Percentiles rank a stretch among this genome's conserved stretches.
Conservation (phyloP, 2,797 vertebrate genomes). For the Tarsius wallacei region DNA sequence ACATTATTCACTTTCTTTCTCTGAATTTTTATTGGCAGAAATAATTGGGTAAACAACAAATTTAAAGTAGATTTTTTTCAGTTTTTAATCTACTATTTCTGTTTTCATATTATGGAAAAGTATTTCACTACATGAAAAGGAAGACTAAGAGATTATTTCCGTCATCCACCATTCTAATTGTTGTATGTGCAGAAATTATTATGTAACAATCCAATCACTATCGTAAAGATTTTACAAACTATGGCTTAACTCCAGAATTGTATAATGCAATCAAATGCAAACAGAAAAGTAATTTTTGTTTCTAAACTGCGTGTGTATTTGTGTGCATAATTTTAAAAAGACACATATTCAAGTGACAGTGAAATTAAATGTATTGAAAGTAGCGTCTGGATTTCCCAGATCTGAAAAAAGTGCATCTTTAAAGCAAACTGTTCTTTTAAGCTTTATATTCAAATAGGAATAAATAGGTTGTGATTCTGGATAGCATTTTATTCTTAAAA, state of each 20-base stretch:
- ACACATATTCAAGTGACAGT: conserved; percentile 73
- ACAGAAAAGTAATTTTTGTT: conserved; percentile 43
- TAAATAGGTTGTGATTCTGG: neutral
- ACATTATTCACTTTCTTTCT: neutral
- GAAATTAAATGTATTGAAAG: conserved; percentile 71
- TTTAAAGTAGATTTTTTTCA: neutral
- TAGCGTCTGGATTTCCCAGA: conserved; percentile 64
- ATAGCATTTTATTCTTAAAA: neutral
- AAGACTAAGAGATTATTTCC: conserved; percentile 50
- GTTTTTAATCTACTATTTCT: neutral
- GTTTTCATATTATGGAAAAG: conserved; percentile 47
- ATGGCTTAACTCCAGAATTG: conserved; percentile 56
- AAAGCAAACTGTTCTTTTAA: conserved; percentile 70
- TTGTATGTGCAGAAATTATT: neutral
- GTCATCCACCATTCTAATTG: conserved; percentile 49
- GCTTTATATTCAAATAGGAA: conserved; percentile 69
- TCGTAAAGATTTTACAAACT: conserved; percentile 75
- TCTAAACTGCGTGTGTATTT: neutral
- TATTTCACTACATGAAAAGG: conserved; percentile 22
- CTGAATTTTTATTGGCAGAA: neutral
- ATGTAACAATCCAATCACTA: conserved; percentile 62
- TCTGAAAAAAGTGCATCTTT: conserved; percentile 69
- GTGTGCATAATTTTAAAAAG: conserved; percentile 56
- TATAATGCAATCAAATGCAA: neutral
- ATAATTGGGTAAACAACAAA: conserved; percentile 34